phyloP scores from a whole-genome alignment of 2,113 vertebrate genomes.

The Phyllostomus hastatus region DNA sequence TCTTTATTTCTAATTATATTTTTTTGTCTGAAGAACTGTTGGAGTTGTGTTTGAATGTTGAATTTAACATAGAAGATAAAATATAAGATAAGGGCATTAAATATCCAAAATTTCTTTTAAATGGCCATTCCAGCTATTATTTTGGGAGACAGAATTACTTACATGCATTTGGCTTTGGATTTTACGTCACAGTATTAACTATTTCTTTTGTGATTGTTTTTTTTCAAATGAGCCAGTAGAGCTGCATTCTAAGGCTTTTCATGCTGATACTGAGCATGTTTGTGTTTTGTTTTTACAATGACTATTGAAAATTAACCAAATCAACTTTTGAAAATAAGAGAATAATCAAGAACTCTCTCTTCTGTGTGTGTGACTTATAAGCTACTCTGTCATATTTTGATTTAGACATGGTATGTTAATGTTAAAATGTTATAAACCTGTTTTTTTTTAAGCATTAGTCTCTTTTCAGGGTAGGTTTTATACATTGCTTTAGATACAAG shows the following conservation, averaged over 20 bases:
- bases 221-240: background rate
- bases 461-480: slow-evolving; percentile 1
- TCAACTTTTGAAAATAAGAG: background rate
- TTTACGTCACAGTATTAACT: background rate
- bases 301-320: background rate
- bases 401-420: background rate
- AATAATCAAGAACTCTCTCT: background rate
- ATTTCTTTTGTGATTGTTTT: background rate
- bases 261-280: background rate
- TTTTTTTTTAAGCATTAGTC: background rate
- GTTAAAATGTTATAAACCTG: background rate
- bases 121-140: background rate
- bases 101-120: background rate
- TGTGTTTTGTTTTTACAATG: background rate
- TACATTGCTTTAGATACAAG: background rate
- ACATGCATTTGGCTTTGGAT: background rate
- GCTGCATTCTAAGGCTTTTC: background rate
- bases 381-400: background rate
- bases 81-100: background rate
- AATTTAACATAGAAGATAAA: background rate
- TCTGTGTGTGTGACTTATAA: background rate
- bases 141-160: background rate
- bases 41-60: background rate
- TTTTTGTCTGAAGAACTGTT: background rate
- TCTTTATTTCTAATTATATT: background rate